Evolutionary conservation across 2,113 vertebrate genomes (phyloP).

Genomic region (Ia io): DNA sequence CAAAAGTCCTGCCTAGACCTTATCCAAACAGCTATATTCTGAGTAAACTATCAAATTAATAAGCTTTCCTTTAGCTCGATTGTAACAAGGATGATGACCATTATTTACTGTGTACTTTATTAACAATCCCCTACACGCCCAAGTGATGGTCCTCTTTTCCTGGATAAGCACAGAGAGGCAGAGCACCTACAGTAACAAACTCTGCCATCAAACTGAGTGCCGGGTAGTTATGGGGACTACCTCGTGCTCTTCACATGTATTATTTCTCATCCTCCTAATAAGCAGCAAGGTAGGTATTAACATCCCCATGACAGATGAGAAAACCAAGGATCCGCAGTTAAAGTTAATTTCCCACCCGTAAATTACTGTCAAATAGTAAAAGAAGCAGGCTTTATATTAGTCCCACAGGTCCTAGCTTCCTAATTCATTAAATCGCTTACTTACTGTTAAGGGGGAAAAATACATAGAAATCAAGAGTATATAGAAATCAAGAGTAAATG

Average conservation of each 20-base stretch:
- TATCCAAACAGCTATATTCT: constrained; percentile 37
- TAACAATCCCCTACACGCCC: not conserved
- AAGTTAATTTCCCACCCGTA: not conserved
- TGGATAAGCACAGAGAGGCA: not conserved
- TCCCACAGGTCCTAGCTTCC: not conserved
- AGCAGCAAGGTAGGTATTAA: not conserved
- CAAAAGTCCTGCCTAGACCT: constrained; percentile 9
- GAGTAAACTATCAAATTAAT: constrained; percentile 37
- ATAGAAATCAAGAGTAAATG: not conserved
- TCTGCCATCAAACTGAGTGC: not conserved
- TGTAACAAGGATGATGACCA: not conserved
- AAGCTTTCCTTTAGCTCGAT: not conserved
- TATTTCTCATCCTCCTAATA: not conserved
- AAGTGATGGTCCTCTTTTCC: not conserved
- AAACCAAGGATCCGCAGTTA: not conserved
- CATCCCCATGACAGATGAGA: not conserved
- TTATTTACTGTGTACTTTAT: constrained; percentile 13
- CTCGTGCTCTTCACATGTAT: not conserved
- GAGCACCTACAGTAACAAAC: not conserved
- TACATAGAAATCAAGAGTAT: not conserved
- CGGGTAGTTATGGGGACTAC: not conserved
- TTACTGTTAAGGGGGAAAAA: not conserved
- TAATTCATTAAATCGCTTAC: not conserved
- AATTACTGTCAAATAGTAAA: not conserved
- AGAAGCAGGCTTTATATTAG: not conserved